These are phyloP conservation scores for Euzophera pinguis DNA, from an alignment of 2,888 invertebrate species.

Conservation along the genomic window DNA sequence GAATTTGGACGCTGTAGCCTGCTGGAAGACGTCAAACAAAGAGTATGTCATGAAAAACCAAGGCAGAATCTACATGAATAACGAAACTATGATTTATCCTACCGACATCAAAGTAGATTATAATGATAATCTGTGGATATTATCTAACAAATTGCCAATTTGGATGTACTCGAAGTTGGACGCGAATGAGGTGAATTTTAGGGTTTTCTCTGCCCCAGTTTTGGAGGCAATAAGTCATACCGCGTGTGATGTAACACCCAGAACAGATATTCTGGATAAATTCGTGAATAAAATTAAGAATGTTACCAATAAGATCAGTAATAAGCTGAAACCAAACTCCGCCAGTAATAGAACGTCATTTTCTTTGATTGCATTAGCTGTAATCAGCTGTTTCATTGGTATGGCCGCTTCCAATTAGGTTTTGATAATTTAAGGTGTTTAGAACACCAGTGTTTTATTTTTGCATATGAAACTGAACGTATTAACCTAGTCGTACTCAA, in stretches of 20 bases:
- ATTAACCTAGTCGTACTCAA: too few species aligned
- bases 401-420: conserved; percentile 26
- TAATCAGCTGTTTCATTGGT: conserved; percentile 37
- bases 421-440: neutral
- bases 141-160: conserved; percentile 85
- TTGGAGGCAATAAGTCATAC: conserved; percentile 86
- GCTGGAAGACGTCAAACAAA: conserved; percentile 86
- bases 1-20: conserved; percentile 87
- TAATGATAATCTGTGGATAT: conserved; percentile 85
- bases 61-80: conserved; percentile 85
- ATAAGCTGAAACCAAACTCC: conserved; percentile 46
- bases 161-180: conserved; percentile 85
- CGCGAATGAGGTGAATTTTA: conserved; percentile 83
- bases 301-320: conserved; percentile 49
- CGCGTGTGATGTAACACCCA: conserved; percentile 82
- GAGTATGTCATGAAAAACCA: conserved; percentile 85
- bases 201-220: conserved; percentile 84
- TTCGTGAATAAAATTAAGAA: conserved; percentile 74
- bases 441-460: too few species aligned
- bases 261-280: conserved; percentile 77
- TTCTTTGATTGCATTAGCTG: conserved; percentile 33
- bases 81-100: conserved; percentile 86
- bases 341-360: conserved; percentile 30
- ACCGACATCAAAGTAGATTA: conserved; percentile 88
- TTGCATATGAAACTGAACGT: too few species aligned